Base-by-base conservation (phyloP, 2,113 vertebrate genomes). In the Henicopernis longicauda region DNA sequence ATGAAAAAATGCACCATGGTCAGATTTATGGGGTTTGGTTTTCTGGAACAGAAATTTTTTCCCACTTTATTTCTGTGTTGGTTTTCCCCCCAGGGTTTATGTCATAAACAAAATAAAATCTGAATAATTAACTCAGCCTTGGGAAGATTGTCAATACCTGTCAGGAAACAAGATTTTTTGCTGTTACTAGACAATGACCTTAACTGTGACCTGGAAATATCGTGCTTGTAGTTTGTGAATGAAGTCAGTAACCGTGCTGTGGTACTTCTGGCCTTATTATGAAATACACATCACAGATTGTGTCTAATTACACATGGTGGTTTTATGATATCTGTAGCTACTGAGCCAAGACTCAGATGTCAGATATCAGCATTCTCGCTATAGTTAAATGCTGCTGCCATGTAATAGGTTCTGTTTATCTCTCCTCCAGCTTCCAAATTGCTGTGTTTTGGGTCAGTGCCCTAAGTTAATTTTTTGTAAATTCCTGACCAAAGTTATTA, bases 261-360 rank as follows among this genome's bases (percentile, higher is more conserved):
- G 69, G 57, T 93, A 31, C 45, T 91, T 92, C 82, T 72, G 50
- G 63, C 54, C 52, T 70, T 94, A 82, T 78, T 91, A 91, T 45
- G 73, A 95, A 97, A 94, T 78, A 66, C 79, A 71, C 86, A 72
- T 82, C 81, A 86, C 89, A 95, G 93, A 91, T 95, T 95, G 55
- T 86, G 74, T 93, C 79, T 97, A 96, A 96, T 97, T 96, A 90
- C 76, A 92, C 63, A 45, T 3, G 11, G 81, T 93, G 91, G 58
- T 84, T 97, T 97, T 96, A 96, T 90, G 93, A 50, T 84, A 81
- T 91, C 80, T 82, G 59, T 84, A 89, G 92, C 92, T 95, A 93
- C 82, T 95, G 93, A 97, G 90, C 88, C 96, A 93, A 96, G 92
- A 90, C 95, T 86, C 50, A 44, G 67, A 87, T 96, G 91, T 96